Base-by-base conservation (phyloP, 2,113 vertebrate species). In the Plotosus lineatus region DNA sequence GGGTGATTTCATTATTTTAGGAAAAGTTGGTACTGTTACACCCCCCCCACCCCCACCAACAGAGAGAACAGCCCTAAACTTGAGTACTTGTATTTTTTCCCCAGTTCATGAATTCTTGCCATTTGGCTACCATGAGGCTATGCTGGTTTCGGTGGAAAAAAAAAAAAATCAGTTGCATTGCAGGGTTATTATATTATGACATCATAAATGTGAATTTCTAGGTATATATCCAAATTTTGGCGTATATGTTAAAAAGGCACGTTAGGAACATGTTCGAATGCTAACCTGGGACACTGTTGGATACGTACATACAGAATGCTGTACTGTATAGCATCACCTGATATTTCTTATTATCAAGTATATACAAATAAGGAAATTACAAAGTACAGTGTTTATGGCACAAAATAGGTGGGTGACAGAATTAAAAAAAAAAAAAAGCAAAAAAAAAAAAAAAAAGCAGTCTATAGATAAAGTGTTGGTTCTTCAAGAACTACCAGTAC, bases 271-370 rank as follows among this genome's bases (percentile, higher is more conserved):
- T 46, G 44, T 77, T 26, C 19, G 12, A 82, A 48, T 68, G 23
- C 56, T 44, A 58, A 60, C 74, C 55, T 44, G n/a, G 14, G 56
- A 60, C 40, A 63, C 66, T 66, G 36, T 61, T 51, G 55, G 42
- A 55, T 31, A 23, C 65, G 21, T 63, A 66, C 14, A 10, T 48
- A 3, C 31, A 68, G 7, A 46, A 19, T 71, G 78, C 38, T 33
- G 5, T 42, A 33, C 48, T 53, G 33, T n/a, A n/a, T n/a, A n/a
- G n/a, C n/a, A 4, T 71, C 63, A 15, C 50, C 53, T 69, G 44
- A 42, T 17, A 56, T 40, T 36, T 40, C 42, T 56, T 69, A 33
- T 50, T 55, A 36, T 71, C 40, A 81, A 68, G 44, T 44, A 38
- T 26, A 15, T 21, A n/a, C n/a, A 14, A 74, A 56, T 38, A 46